These are phyloP conservation scores for Scrobipalpa atriplicella DNA, from an alignment of 2,888 invertebrate species.

Conservation along the genomic window DNA sequence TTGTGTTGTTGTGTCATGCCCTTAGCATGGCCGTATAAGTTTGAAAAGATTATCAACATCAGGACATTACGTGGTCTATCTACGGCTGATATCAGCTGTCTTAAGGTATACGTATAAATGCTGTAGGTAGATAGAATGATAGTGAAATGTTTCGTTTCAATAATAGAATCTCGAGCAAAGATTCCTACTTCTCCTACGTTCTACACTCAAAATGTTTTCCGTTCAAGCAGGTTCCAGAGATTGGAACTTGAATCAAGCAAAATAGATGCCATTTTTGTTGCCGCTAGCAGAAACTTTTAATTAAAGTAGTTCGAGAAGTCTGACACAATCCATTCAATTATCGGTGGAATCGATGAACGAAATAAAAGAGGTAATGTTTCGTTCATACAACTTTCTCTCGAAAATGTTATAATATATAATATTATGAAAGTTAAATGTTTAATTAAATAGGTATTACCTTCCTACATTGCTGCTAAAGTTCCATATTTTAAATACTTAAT, in stretches of 20 bases:
- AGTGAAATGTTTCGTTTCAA: background rate
- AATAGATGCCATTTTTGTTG: constrained; percentile 7
- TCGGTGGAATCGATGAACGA: background rate
- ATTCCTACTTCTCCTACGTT: background rate
- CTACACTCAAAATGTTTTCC: background rate
- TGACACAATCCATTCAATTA: constrained; percentile 16
- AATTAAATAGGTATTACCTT: too few species aligned
- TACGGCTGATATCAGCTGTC: too few species aligned
- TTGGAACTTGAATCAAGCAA: background rate
- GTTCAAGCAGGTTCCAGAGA: constrained; percentile 1
- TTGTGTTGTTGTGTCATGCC: too few species aligned
- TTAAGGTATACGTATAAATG: background rate
- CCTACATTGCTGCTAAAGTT: too few species aligned
- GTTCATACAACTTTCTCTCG: too few species aligned
- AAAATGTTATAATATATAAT: too few species aligned
- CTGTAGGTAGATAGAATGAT: background rate
- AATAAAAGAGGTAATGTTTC: background rate
- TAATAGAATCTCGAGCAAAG: background rate
- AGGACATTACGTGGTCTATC: too few species aligned
- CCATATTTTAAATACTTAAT: too few species aligned
- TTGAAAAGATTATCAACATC: too few species aligned
- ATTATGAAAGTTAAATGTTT: too few species aligned
- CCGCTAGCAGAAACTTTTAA: constrained; percentile 22
- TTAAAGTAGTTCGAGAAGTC: constrained; percentile 19
- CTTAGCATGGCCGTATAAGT: too few species aligned